Conservation (phyloP, 1,140 invertebrate genomes). For the Aricia agestis region DNA sequence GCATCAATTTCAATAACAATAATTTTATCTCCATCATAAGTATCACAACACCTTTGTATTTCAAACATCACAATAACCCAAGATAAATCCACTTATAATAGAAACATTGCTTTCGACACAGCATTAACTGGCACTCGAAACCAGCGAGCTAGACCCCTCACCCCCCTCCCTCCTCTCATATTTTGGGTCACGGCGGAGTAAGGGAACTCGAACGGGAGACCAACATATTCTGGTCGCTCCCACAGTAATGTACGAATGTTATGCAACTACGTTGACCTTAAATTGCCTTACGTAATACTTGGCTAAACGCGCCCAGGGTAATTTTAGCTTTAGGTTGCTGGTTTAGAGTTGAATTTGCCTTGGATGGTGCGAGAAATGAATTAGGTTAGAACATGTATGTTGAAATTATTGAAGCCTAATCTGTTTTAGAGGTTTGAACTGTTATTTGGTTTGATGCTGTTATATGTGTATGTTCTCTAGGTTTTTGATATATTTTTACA, state of each 20-base stretch:
- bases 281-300: conserved; percentile 34
- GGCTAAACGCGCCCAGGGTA: conserved; percentile 26
- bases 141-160: conserved; percentile 25
- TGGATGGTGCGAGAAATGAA: neutral
- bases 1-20: too few species aligned
- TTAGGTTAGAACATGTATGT: conserved; percentile 9
- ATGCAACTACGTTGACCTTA: conserved; percentile 27
- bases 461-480: too few species aligned
- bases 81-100: conserved; percentile 24
- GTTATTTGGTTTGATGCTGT: too few species aligned
- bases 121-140: conserved; percentile 38
- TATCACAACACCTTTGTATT: neutral
- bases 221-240: conserved; percentile 28
- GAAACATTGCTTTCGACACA: conserved; percentile 30
- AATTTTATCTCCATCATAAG: too few species aligned
- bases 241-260: conserved; percentile 22
- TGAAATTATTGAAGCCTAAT: conserved; percentile 13
- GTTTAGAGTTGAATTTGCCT: neutral
- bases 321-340: neutral
- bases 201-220: conserved; percentile 19
- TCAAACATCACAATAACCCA: neutral
- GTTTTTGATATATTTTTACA: too few species aligned
- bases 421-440: neutral
- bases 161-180: conserved; percentile 7
- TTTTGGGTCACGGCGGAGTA: conserved; percentile 16